phyloP scores from a whole-genome alignment of 2,888 invertebrate species.

The Phaonia tiefii region DNA sequence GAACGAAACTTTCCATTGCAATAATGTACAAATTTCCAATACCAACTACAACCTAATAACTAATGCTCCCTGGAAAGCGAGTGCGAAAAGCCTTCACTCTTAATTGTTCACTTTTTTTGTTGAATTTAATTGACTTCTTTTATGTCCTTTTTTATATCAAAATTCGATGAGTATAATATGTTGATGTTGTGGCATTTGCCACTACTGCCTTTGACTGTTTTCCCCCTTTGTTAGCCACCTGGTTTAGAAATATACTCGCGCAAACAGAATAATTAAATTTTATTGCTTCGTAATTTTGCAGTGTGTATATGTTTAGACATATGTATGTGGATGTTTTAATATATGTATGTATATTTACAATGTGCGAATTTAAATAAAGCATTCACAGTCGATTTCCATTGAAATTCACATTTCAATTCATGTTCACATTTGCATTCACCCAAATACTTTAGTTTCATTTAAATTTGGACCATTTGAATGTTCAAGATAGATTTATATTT shows the following conservation, averaged over 20 bases:
- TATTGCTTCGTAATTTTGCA: conserved; percentile 42
- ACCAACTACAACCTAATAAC: too few relatives aligned
- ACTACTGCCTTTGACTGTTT: conserved; percentile 1
- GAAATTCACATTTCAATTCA: not conserved
- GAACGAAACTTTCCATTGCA: too few relatives aligned
- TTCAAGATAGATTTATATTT: conserved; percentile 12
- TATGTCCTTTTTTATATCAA: not conserved
- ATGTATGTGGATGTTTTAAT: too few relatives aligned
- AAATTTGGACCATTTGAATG: not conserved
- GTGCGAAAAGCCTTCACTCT: too few relatives aligned
- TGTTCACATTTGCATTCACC: not conserved
- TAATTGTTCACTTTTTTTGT: conserved; percentile 48
- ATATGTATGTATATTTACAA: conserved; percentile 38
- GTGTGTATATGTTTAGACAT: conserved; percentile 17
- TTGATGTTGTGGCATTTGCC: not conserved
- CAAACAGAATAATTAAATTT: conserved; percentile 53
- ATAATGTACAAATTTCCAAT: too few relatives aligned
- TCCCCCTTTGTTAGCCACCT: not conserved
- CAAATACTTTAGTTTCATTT: not conserved
- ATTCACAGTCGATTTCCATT: not conserved
- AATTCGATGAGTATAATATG: not conserved
- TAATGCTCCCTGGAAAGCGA: too few relatives aligned
- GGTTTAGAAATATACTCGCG: conserved; percentile 43
- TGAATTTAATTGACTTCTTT: conserved; percentile 28
- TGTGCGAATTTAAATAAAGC: conserved; percentile 57